These are phyloP conservation scores for Pocillopora meandrina DNA, from an alignment of 92 coral and sea anemone genomes.

Conservation along the genomic window DNA sequence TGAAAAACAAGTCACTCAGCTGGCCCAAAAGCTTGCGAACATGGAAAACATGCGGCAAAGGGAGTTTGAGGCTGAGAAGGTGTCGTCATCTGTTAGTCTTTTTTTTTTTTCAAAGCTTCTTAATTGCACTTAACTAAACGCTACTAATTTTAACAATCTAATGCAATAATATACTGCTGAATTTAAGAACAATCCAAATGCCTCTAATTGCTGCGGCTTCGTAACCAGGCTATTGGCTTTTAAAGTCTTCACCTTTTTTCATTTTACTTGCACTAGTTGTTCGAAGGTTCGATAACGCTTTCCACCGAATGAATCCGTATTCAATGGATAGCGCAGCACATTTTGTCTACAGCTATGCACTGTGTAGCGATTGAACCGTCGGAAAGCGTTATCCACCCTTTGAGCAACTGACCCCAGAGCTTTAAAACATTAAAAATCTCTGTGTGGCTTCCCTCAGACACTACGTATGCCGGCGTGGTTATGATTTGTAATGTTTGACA, in stretches of 20 bases:
- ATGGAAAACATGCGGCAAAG: conserved; percentile 72
- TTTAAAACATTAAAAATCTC: too few relatives aligned
- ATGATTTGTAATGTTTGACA: conserved; percentile 12
- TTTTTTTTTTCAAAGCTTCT: conserved; percentile 1
- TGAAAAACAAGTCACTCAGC: conserved; percentile 77
- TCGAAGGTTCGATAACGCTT: too few relatives aligned
- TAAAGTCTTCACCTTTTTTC: too few relatives aligned
- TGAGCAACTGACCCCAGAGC: neutral
- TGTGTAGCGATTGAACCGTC: too few relatives aligned
- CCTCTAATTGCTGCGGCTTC: neutral
- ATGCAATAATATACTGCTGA: neutral
- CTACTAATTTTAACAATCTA: neutral
- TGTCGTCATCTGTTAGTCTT: conserved; percentile 55
- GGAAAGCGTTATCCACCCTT: too few relatives aligned
- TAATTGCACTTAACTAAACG: neutral
- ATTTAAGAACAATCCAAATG: neutral
- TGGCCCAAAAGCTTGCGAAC: conserved; percentile 85
- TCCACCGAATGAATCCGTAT: too few relatives aligned
- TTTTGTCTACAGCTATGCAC: too few relatives aligned
- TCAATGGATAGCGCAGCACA: too few relatives aligned
- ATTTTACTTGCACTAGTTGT: too few relatives aligned
- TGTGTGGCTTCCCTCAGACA: conserved; percentile 7
- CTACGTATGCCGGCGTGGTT: neutral
- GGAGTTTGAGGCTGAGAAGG: conserved; percentile 78
- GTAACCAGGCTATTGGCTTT: neutral